Evolutionary conservation across 2,113 vertebrate species (phyloP).

Genomic region (Scomber scombrus): DNA sequence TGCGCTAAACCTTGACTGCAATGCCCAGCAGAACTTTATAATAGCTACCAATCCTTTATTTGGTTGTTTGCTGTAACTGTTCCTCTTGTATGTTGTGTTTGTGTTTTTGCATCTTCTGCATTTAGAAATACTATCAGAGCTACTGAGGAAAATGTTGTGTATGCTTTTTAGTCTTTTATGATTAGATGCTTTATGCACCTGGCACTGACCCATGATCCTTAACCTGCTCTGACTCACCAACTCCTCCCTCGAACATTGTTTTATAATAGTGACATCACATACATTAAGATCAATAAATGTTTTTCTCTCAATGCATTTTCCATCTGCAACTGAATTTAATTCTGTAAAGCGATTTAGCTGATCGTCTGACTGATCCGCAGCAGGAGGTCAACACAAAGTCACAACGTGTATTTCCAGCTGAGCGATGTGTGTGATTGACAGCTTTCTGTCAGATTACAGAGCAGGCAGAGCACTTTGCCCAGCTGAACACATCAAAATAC

Average conservation of each 20-base stretch:
- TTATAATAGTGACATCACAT: too few relatives aligned
- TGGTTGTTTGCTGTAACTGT: too few relatives aligned
- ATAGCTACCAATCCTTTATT: too few relatives aligned
- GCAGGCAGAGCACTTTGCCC: too few relatives aligned
- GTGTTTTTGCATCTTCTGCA: too few relatives aligned
- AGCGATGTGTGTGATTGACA: neutral
- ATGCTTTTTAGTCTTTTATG: too few relatives aligned
- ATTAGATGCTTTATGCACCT: neutral
- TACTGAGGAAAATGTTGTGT: too few relatives aligned
- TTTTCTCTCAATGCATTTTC: neutral
- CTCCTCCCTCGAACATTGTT: neutral
- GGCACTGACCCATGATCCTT: neutral
- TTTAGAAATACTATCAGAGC: too few relatives aligned
- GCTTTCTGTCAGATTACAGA: slow-evolving; percentile 5
- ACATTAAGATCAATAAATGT: neutral
- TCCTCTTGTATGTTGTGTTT: too few relatives aligned
- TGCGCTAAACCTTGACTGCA: too few relatives aligned
- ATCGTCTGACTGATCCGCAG: neutral
- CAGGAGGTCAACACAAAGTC: slow-evolving; percentile 14
- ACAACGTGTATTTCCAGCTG: neutral
- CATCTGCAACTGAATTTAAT: slow-evolving; percentile 10
- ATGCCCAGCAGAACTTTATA: too few relatives aligned
- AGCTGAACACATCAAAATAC: too few relatives aligned
- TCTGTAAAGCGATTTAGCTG: slow-evolving; percentile 14
- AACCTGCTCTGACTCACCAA: neutral